Evolutionary conservation across 2,113 vertebrate species (phyloP).

Genomic region (Toxostoma redivivum): DNA sequence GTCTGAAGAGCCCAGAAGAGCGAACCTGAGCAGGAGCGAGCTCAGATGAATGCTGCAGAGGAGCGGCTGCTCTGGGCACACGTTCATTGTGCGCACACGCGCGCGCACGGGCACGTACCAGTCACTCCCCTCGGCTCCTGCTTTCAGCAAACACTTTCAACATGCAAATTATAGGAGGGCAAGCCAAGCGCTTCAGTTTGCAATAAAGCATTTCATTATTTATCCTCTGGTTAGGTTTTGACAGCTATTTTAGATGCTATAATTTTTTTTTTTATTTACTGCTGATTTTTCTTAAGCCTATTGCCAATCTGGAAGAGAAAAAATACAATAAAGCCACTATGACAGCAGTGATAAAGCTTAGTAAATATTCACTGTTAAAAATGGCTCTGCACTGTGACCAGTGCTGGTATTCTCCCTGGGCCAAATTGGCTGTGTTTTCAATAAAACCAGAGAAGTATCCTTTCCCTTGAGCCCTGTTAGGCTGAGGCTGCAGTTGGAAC

Average conservation of each 20-base stretch:
- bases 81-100: neutral
- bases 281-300: neutral
- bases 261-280: neutral
- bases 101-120: neutral
- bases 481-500: constrained; percentile 71
- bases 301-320: neutral
- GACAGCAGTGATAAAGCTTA: constrained; percentile 34
- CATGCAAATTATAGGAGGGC: neutral
- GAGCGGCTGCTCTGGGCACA: neutral
- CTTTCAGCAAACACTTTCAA: neutral
- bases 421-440: constrained; percentile 67
- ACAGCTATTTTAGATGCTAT: neutral
- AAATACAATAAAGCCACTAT: neutral
- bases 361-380: constrained; percentile 66
- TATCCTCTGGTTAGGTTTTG: neutral
- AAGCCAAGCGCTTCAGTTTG: neutral
- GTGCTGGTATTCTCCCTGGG: constrained; percentile 66
- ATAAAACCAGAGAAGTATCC: constrained; percentile 60
- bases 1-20: neutral
- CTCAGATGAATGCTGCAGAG: neutral
- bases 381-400: constrained; percentile 57
- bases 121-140: neutral
- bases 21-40: neutral
- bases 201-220: neutral
- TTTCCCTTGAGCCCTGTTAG: constrained; percentile 81